phyloP scores from a whole-genome alignment of 2,797 vertebrate genomes.

The Oceanodroma leucorhoa region DNA sequence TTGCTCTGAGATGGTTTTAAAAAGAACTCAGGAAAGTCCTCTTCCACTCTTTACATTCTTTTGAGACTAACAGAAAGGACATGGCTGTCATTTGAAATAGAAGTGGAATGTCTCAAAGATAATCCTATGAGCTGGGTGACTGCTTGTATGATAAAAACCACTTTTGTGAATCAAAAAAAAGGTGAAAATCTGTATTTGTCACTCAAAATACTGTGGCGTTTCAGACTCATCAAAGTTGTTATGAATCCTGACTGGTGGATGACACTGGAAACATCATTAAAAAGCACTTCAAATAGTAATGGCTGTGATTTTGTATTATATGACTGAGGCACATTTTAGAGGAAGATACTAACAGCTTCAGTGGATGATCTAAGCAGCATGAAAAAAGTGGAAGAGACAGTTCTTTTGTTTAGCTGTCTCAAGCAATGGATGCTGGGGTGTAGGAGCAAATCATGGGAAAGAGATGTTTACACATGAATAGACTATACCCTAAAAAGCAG shows the following conservation, averaged over 20 bases:
- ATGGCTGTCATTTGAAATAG: constrained; percentile 51
- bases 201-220: background rate
- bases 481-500: background rate
- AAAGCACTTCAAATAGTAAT: background rate
- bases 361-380: background rate
- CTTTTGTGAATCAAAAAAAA: constrained; percentile 4
- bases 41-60: constrained; percentile 35
- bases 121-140: constrained; percentile 38
- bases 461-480: constrained; percentile 13
- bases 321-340: background rate
- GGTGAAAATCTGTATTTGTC: constrained; percentile 19
- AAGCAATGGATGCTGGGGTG: background rate
- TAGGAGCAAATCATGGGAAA: background rate
- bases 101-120: constrained; percentile 29
- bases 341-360: background rate
- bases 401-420: constrained; percentile 44
- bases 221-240: background rate
- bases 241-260: background rate
- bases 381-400: constrained; percentile 18
- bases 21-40: constrained; percentile 5
- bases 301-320: background rate
- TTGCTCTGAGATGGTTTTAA: background rate
- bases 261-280: background rate
- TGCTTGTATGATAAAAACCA: constrained; percentile 24
- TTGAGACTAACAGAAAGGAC: constrained; percentile 38